These are phyloP conservation scores for Synchiropus splendidus DNA, from an alignment of 2,113 vertebrate species.

Conservation along the genomic window DNA sequence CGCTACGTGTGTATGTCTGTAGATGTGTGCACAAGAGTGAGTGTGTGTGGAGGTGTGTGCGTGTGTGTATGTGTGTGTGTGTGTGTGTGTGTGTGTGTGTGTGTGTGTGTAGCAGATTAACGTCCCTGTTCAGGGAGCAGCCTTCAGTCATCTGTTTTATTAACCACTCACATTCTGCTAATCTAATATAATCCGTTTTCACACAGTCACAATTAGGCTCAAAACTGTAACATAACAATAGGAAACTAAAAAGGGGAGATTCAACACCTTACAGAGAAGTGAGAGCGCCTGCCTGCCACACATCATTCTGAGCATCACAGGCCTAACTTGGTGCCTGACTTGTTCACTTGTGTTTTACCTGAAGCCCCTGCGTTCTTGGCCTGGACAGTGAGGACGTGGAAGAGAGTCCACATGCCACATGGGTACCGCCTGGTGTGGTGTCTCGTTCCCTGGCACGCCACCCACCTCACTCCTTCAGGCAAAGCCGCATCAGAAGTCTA, in stretches of 20 bases:
- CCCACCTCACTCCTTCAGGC: constrained; percentile 70
- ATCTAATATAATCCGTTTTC: constrained; percentile 63
- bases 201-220: constrained; percentile 57
- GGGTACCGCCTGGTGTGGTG: constrained; percentile 78
- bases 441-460: constrained; percentile 82
- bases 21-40: constrained; percentile 5
- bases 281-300: constrained; percentile 1
- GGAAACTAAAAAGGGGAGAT: background rate
- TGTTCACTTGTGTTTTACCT: constrained; percentile 33
- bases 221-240: constrained; percentile 26
- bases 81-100: constrained; percentile 14
- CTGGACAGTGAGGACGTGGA: constrained; percentile 82
- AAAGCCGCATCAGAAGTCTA: constrained; percentile 55
- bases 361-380: constrained; percentile 43
- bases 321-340: too few species aligned
- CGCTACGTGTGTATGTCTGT: constrained; percentile 27
- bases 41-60: constrained; percentile 10
- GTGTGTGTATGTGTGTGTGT: too few species aligned
- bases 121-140: constrained; percentile 31
- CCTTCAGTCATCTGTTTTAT: constrained; percentile 62
- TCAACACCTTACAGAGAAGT: background rate
- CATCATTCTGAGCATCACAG: constrained; percentile 11
- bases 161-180: constrained; percentile 66
- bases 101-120: constrained; percentile 40
- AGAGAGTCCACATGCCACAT: constrained; percentile 85